phyloP scores from a whole-genome alignment of 2,113 vertebrate genomes.

The Cavia porcellus region DNA sequence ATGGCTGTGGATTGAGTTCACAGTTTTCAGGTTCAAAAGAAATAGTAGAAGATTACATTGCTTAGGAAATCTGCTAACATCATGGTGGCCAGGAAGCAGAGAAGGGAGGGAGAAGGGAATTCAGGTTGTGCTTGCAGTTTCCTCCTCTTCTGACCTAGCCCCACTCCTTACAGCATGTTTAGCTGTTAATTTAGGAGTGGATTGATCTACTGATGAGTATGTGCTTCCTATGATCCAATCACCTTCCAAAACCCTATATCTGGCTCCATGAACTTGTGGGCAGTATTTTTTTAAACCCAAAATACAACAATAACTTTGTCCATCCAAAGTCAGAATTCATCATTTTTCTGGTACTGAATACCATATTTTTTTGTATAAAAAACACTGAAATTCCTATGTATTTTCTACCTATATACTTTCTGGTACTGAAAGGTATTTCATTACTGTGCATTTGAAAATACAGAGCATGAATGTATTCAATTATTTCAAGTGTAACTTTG shows the following conservation, averaged over 20 bases:
- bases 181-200: neutral
- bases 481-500: neutral
- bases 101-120: neutral
- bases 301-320: neutral
- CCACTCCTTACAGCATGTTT: neutral
- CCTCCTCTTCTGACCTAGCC: neutral
- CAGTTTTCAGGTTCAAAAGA: neutral
- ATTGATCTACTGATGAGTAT: too few relatives aligned
- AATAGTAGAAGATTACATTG: neutral
- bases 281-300: neutral
- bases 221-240: neutral
- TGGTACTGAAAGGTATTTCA: neutral
- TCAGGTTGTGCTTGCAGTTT: neutral
- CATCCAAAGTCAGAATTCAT: neutral
- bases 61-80: neutral
- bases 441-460: neutral
- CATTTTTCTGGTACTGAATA: neutral
- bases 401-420: neutral
- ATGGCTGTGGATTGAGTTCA: neutral
- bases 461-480: neutral
- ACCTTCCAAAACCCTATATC: neutral
- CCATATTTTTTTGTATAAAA: neutral
- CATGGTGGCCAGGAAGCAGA: neutral
- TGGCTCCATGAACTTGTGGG: neutral
- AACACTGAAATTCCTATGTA: neutral